A percentile compares a stretch with the other conserved stretches of the same genome.
Evolutionary conservation across 1,140 invertebrate genomes (phyloP).

Genomic region (Triops cancriformis): DNA sequence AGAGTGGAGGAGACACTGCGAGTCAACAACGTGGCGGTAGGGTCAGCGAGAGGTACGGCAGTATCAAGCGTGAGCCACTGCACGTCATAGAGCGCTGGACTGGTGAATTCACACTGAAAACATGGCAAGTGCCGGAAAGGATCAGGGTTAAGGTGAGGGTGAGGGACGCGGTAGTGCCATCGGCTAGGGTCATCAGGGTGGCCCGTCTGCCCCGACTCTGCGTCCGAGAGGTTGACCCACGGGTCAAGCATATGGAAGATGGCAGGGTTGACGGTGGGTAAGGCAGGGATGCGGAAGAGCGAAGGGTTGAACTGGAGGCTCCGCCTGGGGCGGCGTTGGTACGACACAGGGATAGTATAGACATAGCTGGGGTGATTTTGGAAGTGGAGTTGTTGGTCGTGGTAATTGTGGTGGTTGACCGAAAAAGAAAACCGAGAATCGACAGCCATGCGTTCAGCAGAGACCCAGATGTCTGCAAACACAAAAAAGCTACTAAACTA

Average conservation of each 20-base stretch:
- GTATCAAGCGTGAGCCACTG: conserved; percentile 1
- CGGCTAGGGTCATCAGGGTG: too few relatives aligned
- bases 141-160: not conserved
- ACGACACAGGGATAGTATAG: not conserved
- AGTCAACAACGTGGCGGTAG: not conserved
- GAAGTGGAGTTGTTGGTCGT: not conserved
- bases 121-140: not conserved
- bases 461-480: conserved; percentile 2
- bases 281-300: not conserved
- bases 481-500: conserved; percentile 14
- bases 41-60: not conserved
- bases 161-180: too few relatives aligned
- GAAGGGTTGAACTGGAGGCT: not conserved
- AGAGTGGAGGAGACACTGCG: not conserved
- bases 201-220: too few relatives aligned
- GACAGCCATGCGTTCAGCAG: conserved; percentile 4
- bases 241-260: not conserved
- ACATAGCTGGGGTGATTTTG: not conserved
- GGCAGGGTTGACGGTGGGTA: not conserved
- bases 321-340: not conserved
- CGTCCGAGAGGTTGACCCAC: not conserved
- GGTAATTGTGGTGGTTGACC: not conserved
- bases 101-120: conserved; percentile 11
- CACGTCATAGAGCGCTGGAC: not conserved
- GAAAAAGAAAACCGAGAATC: not conserved